These are phyloP conservation scores for Xestia c-nigrum DNA, from an alignment of 2,888 invertebrate genomes.

Conservation along the genomic window DNA sequence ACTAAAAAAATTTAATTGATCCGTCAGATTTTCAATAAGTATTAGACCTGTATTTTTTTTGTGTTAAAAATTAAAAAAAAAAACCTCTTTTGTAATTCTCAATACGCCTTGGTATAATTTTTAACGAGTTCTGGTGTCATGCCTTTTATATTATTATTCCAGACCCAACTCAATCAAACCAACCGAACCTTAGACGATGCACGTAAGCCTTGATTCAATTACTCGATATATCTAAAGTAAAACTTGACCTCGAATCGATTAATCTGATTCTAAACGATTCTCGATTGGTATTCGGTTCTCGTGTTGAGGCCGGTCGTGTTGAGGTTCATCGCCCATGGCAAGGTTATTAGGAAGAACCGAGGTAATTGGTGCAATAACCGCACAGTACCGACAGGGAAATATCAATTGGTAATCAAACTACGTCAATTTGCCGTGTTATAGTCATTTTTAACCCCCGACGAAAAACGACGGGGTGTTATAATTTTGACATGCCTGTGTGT, in stretches of 20 bases:
- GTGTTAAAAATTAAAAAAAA: too few species aligned
- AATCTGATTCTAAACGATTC: constrained; percentile 59
- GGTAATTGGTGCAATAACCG: constrained; percentile 61
- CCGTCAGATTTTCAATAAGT: too few species aligned
- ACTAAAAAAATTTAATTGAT: too few species aligned
- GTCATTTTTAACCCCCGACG: too few species aligned
- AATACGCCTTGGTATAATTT: too few species aligned
- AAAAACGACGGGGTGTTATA: too few species aligned
- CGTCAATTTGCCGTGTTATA: background rate
- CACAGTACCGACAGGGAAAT: background rate
- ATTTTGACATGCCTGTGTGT: too few species aligned
- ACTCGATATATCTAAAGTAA: constrained; percentile 46
- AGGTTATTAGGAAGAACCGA: constrained; percentile 62
- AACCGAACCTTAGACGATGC: constrained; percentile 7
- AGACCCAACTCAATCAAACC: constrained; percentile 5
- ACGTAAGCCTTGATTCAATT: constrained; percentile 46
- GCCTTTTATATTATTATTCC: background rate
- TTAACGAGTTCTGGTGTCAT: too few species aligned
- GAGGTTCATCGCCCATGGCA: constrained; percentile 59
- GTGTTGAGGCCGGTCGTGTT: constrained; percentile 54
- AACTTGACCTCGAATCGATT: constrained; percentile 55
- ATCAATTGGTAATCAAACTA: background rate
- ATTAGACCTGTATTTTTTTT: too few species aligned
- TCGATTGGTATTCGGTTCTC: constrained; percentile 61
- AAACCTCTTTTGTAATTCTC: too few species aligned